Percentiles rank a stretch among this genome's conserved stretches.
Evolutionary conservation across 2,113 vertebrate species (phyloP).

Genomic region (Phyllostomus hastatus): DNA sequence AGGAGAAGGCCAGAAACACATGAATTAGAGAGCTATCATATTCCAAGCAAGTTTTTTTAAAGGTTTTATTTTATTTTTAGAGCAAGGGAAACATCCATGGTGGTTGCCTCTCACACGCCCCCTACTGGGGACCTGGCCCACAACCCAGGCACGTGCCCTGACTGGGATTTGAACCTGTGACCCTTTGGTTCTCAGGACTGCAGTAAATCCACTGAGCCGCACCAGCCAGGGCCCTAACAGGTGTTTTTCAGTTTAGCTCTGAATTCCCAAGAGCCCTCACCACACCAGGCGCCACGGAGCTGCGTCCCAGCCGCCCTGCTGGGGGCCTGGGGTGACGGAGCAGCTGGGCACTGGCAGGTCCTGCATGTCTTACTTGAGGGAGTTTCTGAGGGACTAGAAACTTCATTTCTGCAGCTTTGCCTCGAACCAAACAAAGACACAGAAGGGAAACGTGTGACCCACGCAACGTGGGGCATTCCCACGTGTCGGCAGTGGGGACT

Average conservation of each 20-base stretch:
- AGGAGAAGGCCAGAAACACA: not conserved
- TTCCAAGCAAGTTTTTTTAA: not conserved
- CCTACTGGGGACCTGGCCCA: no score
- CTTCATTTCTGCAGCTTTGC: not conserved
- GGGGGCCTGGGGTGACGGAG: no score
- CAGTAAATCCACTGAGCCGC: no score
- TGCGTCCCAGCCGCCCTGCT: not conserved
- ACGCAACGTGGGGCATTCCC: rapidly evolving
- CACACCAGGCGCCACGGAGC: not conserved
- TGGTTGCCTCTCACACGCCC: no score
- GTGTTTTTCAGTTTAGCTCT: not conserved
- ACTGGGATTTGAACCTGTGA: no score
- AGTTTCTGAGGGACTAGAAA: not conserved
- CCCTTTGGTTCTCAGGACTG: no score
- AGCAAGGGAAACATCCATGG: no score
- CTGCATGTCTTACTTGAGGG: not conserved
- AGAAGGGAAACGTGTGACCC: not conserved
- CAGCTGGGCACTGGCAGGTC: not conserved
- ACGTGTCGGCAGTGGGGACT: rapidly evolving
- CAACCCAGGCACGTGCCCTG: no score
- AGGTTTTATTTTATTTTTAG: no score
- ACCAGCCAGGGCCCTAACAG: no score
- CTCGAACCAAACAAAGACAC: not conserved
- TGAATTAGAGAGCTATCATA: rapidly evolving
- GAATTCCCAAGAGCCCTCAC: not conserved